Conservation (phyloP, 2,113 vertebrate species). For the Salvelinus alpinus region DNA sequence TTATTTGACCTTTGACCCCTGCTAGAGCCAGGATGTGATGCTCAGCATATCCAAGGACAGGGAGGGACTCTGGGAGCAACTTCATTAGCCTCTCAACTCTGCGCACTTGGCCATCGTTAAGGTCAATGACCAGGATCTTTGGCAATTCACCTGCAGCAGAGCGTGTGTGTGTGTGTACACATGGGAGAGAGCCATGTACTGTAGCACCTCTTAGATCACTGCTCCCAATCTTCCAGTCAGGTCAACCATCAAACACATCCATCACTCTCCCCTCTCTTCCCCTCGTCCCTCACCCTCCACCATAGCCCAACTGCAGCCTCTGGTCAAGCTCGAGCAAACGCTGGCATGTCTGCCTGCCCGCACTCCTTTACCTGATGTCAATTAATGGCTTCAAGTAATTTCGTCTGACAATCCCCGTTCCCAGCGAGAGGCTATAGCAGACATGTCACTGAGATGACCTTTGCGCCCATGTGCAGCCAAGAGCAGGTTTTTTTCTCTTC, state of each 20-base stretch:
- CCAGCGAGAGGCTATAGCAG: conserved; percentile 80
- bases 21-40: conserved; percentile 51
- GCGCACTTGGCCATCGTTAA: conserved; percentile 65
- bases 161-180: not conserved
- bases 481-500: conserved; percentile 75
- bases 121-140: conserved; percentile 58
- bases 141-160: no score
- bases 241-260: conserved; percentile 95
- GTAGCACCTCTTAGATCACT: conserved; percentile 76
- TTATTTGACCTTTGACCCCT: conserved; percentile 64
- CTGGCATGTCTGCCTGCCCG: conserved; percentile 64
- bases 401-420: conserved; percentile 91
- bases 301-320: conserved; percentile 27
- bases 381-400: conserved; percentile 98
- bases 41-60: conserved; percentile 70
- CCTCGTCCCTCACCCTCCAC: conserved; percentile 17
- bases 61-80: conserved; percentile 53
- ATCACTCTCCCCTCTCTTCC: conserved; percentile 54
- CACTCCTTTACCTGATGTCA: conserved; percentile 88
- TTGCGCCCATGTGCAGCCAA: conserved; percentile 72
- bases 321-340: conserved; percentile 74
- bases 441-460: conserved; percentile 80
- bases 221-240: conserved; percentile 98
- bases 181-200: conserved; percentile 58
- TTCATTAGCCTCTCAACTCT: conserved; percentile 64